A percentile compares a stretch with the other conserved stretches of the same genome.
Conservation (phyloP, 2,113 vertebrate genomes). For the Phyllostomus hastatus region DNA sequence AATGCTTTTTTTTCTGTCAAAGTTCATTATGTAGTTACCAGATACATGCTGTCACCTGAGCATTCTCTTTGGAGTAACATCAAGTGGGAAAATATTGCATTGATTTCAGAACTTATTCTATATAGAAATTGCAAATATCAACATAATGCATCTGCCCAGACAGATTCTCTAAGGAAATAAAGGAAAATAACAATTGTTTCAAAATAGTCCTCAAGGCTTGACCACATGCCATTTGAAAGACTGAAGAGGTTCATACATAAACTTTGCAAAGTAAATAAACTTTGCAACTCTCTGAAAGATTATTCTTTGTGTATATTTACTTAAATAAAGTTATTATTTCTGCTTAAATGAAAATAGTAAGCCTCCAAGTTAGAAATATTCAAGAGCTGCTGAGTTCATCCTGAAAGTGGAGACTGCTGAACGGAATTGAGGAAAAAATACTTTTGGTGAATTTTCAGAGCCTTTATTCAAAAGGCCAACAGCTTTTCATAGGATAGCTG, state of each 20-base stretch:
- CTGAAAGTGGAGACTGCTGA: not conserved
- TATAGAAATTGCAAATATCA: conserved; percentile 67
- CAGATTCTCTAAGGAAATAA: conserved; percentile 73
- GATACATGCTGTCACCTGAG: conserved; percentile 64
- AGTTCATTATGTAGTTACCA: conserved; percentile 63
- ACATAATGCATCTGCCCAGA: conserved; percentile 69
- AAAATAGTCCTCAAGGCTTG: conserved; percentile 70
- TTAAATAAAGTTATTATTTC: conserved; percentile 52
- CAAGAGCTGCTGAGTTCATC: not conserved
- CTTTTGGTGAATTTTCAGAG: not conserved
- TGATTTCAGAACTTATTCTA: conserved; percentile 72
- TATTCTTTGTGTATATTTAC: conserved; percentile 39
- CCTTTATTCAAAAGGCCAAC: not conserved
- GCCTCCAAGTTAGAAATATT: not conserved
- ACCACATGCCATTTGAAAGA: conserved; percentile 68
- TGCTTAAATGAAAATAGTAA: not conserved
- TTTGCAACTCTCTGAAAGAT: conserved; percentile 60
- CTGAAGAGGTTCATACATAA: conserved; percentile 61
- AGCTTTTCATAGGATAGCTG: not conserved
- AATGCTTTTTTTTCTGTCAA: conserved; percentile 22
- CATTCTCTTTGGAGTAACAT: conserved; percentile 63
- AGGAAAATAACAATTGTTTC: conserved; percentile 74
- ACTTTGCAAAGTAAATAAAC: conserved; percentile 60
- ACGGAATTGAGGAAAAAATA: not conserved
- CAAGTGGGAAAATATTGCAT: conserved; percentile 67